Evolutionary conservation across 2,797 vertebrate genomes (phyloP).

Genomic region (Arnoldichthys spilopterus): DNA sequence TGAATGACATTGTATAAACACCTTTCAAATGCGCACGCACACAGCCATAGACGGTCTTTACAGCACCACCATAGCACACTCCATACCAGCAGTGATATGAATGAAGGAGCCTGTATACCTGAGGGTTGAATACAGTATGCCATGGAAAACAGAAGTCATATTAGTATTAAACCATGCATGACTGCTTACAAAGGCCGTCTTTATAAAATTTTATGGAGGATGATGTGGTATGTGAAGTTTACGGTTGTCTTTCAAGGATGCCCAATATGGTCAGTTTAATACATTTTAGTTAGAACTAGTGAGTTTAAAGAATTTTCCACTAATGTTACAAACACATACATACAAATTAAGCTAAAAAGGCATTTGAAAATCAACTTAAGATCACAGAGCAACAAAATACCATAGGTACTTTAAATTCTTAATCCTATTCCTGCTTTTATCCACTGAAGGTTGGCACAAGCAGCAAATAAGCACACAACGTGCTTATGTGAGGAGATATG

Average conservation of each 20-base stretch:
- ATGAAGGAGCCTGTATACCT: constrained; percentile 44
- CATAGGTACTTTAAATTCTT: background rate
- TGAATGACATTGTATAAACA: constrained; percentile 57
- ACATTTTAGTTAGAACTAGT: constrained; percentile 5
- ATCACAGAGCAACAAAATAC: constrained; percentile 31
- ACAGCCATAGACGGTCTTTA: constrained; percentile 70
- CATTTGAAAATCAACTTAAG: constrained; percentile 38
- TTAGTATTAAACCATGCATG: constrained; percentile 28
- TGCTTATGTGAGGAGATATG: constrained; percentile 2
- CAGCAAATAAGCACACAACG: constrained; percentile 13
- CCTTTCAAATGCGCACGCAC: constrained; percentile 72
- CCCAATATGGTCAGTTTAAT: constrained; percentile 11
- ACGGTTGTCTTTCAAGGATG: constrained; percentile 15
- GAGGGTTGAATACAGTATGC: constrained; percentile 42
- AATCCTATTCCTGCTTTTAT: background rate
- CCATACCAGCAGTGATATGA: constrained; percentile 25
- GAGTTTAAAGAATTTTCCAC: constrained; percentile 13
- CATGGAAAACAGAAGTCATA: constrained; percentile 19
- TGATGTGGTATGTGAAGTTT: background rate
- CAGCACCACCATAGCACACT: constrained; percentile 64
- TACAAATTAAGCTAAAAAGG: constrained; percentile 29
- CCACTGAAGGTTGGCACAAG: constrained; percentile 15
- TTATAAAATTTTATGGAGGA: constrained; percentile 1
- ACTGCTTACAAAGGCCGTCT: constrained; percentile 2
- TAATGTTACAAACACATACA: constrained; percentile 27